Evolutionary conservation across 2,797 vertebrate genomes (phyloP), one percentile per base, ranked within the genome.

Genomic region (Momotus momota): DNA sequence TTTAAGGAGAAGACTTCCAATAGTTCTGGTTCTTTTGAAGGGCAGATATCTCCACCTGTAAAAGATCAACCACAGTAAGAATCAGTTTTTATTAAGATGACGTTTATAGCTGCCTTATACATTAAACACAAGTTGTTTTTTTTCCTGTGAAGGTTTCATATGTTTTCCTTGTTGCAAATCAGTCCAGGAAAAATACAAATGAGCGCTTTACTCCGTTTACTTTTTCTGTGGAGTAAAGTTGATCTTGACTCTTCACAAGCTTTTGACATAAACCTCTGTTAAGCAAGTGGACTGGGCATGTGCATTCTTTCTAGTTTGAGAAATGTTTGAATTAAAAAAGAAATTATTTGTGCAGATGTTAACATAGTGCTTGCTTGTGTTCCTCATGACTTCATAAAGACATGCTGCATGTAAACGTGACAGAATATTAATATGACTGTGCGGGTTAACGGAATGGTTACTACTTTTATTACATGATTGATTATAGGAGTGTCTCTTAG

Each of bases 31-130:
- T 97, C 94, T 87, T 96, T 97, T 81, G 97, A 98, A 89, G 96
- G 98, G 58, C 96, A 96, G 40, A 97, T 97, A 19, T 99, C 99
- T 77, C 99, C 98, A 14, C 98, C 98, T 45, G 98, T 98, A 51
- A 99, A 98, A 95, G 98, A 99, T 65, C 96, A 98, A 40, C 97
- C 98, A 82, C 94, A 97, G 99, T 99, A 98, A 99, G 98, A 80
- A 91, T 74, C n/a, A 33, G 7, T 46, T 95, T 81, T 81, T 65
- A 69, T 72, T 86, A 55, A 27, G 27, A 75, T 90, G 15, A 93
- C 74, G 72, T 90, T 46, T 88, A 38, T 43, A 93, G 33, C 55
- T 91, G 57, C 38, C 12, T 67, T 41, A 3, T 19, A 14, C 14
- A 20, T 52, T 49, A 70, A 62, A 57, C 75, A 57, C 7, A 12